Percentiles rank a stretch among this genome's conserved stretches.
These are phyloP conservation scores for Anniella stebbinsi DNA, from an alignment of 2,797 vertebrate genomes.

Conservation along the genomic window DNA sequence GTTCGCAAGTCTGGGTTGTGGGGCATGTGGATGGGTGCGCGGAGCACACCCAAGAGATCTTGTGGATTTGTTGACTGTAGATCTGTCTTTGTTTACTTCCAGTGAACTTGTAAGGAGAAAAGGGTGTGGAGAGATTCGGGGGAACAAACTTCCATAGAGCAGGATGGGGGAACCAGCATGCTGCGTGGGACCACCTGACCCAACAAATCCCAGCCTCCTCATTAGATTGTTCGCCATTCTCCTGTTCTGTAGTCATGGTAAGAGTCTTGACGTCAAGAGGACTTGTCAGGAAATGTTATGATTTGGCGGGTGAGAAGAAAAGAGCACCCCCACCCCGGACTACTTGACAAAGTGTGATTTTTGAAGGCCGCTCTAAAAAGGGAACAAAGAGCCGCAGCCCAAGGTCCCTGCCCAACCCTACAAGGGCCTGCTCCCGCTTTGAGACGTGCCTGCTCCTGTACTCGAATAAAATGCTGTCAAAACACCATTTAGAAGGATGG, in stretches of 20 bases:
- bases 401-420: too few species aligned
- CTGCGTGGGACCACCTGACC: constrained; percentile 54
- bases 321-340: too few species aligned
- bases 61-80: accelerated
- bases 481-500: not conserved
- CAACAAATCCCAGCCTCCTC: constrained; percentile 67
- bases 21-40: not conserved
- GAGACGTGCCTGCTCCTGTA: too few species aligned
- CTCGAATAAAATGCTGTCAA: not conserved
- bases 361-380: not conserved
- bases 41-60: not conserved
- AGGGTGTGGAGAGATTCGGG: constrained; percentile 41
- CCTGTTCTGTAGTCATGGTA: constrained; percentile 85
- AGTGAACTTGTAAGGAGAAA: constrained; percentile 15
- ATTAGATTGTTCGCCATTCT: constrained; percentile 79
- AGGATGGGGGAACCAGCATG: constrained; percentile 81
- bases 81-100: constrained; percentile 7
- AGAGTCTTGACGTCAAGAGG: constrained; percentile 21
- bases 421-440: not conserved
- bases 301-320: not conserved
- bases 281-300: not conserved
- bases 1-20: not conserved
- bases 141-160: constrained; percentile 66
- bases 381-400: not conserved
- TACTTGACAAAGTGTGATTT: not conserved